Conservation (phyloP, 2,888 invertebrate species). For the Hyposoter dolosus region DNA sequence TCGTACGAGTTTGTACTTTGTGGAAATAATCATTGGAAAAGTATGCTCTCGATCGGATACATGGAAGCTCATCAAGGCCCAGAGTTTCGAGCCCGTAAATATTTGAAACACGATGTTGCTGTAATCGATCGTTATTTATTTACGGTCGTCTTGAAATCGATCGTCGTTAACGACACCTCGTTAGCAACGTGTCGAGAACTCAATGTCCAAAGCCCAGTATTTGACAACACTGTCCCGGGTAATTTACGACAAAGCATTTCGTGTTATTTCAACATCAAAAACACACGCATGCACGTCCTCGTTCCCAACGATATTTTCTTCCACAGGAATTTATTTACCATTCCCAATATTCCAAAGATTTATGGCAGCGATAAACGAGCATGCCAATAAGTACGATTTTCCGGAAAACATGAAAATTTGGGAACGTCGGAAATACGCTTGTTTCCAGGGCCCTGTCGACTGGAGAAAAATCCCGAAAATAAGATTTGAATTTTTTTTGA, state of each 20-base stretch:
- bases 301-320: not conserved
- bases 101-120: constrained; percentile 23
- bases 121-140: constrained; percentile 65
- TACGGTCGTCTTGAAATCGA: constrained; percentile 59
- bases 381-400: constrained; percentile 54
- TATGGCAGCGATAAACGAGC: constrained; percentile 39
- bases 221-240: constrained; percentile 66
- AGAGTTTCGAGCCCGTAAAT: not conserved
- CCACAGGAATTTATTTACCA: constrained; percentile 63
- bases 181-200: constrained; percentile 59
- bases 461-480: constrained; percentile 60
- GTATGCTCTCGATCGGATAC: constrained; percentile 61
- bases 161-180: constrained; percentile 52
- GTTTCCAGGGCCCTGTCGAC: constrained; percentile 50
- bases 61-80: constrained; percentile 40
- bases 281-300: not conserved
- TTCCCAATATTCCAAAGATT: constrained; percentile 48
- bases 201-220: constrained; percentile 53
- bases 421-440: constrained; percentile 46
- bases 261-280: not conserved
- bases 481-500: constrained; percentile 45
- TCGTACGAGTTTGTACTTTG: constrained; percentile 62
- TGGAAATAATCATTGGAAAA: constrained; percentile 59
- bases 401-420: constrained; percentile 59
- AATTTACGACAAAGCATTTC: not conserved